Conservation (phyloP, 2,888 invertebrate genomes). For the Stenotaenia linearis region DNA sequence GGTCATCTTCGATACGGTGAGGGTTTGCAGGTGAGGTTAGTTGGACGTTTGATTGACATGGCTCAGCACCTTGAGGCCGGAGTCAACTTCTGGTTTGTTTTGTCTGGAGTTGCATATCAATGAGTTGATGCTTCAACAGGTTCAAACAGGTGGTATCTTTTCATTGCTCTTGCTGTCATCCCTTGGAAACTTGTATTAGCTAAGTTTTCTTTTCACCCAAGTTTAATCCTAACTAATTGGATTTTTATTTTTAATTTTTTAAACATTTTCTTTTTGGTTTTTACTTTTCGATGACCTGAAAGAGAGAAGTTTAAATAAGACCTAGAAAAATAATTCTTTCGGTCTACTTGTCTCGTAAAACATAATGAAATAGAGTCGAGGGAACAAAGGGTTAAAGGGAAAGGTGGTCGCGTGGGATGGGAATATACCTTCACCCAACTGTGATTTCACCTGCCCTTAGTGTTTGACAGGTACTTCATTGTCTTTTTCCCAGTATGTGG, state of each 20-base stretch:
- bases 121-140: background rate
- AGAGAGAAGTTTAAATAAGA: background rate
- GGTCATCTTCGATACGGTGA: background rate
- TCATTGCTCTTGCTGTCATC: background rate
- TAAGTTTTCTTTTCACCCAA: background rate
- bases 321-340: background rate
- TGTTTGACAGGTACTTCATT: background rate
- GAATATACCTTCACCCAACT: background rate
- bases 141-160: background rate
- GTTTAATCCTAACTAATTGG: background rate
- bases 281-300: background rate
- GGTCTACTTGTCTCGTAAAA: background rate
- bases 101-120: background rate
- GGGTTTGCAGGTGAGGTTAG: background rate
- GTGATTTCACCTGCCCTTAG: background rate
- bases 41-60: background rate
- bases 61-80: background rate
- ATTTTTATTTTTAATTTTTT: background rate
- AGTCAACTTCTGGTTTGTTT: background rate
- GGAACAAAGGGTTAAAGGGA: background rate
- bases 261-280: background rate
- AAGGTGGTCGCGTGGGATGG: background rate
- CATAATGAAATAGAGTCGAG: background rate
- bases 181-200: background rate
- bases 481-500: background rate